A percentile compares a stretch with the other conserved stretches of the same genome.
Evolutionary conservation across 2,113 vertebrate species (phyloP).

Genomic region (Triplophysa siluroides): DNA sequence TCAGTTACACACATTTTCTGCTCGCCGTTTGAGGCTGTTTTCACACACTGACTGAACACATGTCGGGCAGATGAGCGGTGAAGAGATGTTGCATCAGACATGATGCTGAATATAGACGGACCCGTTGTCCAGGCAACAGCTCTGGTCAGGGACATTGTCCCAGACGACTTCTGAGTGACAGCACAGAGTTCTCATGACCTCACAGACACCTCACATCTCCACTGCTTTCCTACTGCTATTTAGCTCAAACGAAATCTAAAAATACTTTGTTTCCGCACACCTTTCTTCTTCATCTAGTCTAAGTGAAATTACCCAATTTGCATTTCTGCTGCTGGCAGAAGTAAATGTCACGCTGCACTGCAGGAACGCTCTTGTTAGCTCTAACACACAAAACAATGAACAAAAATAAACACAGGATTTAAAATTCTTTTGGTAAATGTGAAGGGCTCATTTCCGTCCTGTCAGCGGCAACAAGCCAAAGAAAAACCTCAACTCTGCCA

Average conservation of each 20-base stretch:
- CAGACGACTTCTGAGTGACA: constrained; percentile 26
- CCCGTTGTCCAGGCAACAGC: constrained; percentile 33
- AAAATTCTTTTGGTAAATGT: neutral
- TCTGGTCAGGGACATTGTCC: constrained; percentile 39
- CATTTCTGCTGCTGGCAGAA: constrained; percentile 3
- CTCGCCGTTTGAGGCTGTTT: neutral
- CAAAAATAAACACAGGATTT: neutral
- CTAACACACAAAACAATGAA: neutral
- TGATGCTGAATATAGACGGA: constrained; percentile 40
- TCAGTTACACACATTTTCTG: neutral
- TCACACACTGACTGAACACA: neutral
- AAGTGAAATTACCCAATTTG: constrained; percentile 11
- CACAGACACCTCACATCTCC: neutral
- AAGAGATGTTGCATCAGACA: constrained; percentile 37
- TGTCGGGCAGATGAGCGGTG: neutral
- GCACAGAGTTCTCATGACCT: neutral
- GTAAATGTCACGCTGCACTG: constrained; percentile 10
- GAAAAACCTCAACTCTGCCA: too few species aligned
- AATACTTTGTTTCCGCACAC: neutral
- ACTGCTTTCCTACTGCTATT: neutral
- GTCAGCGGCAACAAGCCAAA: neutral
- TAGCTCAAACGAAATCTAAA: neutral
- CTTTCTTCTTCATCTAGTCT: neutral
- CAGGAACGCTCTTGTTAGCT: neutral
- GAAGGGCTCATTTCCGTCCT: neutral